Base-by-base conservation (phyloP, 2,888 invertebrate genomes). In the Lithophane leautieri region DNA sequence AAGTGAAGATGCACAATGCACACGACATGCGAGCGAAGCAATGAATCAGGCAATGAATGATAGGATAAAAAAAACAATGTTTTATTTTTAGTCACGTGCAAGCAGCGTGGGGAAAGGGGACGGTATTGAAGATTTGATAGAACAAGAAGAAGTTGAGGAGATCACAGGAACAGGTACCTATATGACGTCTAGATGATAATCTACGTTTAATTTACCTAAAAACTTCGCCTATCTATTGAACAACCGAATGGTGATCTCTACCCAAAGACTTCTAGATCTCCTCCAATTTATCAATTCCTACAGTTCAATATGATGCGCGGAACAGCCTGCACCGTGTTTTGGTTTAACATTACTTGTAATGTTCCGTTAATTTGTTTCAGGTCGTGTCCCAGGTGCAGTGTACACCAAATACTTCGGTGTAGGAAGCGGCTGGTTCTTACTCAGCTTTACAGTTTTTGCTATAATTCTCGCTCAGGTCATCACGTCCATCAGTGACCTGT, bases 401-500 rank as follows among this genome's bases (percentile, higher is more conserved):
- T 98, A 98, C 91, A 90, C 94, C 89, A 95, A 97, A 84, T 98
- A 98, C 93, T 97, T 98, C 90, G 95, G 95, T 69, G 97, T 98
- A 7, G 98, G 98, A 62, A 97, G 97, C 9, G 97, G 97, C 52
- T 93, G 97, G 87, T 90, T 95, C 22, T 91, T 97, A 71, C 92
- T 98, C 34, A 62, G 97, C 0, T 86, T 97, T 19, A 97, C 98
- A 8, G 47, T 97, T 0, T 47, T 97, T 0, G 92, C 97, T 58
- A 96, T 98, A 74, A 78, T 98, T 16, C 82, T 97, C 1, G 98
- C 98, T 6, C 98, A 98, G 93, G 91, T 97, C 34, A 93, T 97
- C 70, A 98, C 97, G 70, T 98, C 98, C 63, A 97, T 97, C 70
- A 97, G 97, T 67, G 98, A 98, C 93, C 97, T 98, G 90, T 98